A percentile compares a stretch with the other conserved stretches of the same genome.
phyloP scores from a whole-genome alignment of 2,113 vertebrate genomes.

The Emberiza fucata region DNA sequence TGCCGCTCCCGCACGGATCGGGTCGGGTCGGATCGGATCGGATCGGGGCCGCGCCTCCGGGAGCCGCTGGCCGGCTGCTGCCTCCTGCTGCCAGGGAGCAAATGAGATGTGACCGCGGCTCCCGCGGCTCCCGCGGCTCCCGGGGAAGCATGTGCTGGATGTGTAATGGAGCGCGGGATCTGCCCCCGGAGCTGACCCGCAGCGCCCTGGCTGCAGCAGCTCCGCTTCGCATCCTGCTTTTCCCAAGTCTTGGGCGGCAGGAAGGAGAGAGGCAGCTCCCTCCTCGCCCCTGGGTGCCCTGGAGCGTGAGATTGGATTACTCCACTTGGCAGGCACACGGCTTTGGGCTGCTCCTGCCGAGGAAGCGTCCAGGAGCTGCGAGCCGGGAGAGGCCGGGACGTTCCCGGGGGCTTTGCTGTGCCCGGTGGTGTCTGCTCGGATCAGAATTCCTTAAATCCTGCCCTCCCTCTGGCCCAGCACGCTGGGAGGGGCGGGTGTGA shows the following conservation, averaged over 20 bases:
- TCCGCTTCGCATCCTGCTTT: not conserved
- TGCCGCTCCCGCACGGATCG: fast-evolving
- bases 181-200: not conserved
- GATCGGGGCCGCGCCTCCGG: not conserved
- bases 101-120: not conserved
- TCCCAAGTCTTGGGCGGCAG: not conserved
- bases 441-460: not conserved
- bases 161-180: not conserved
- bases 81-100: not conserved
- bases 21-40: fast-evolving
- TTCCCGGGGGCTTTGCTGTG: not conserved
- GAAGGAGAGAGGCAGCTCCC: not conserved
- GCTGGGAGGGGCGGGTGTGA: not conserved
- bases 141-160: not conserved
- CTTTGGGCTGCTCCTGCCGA: not conserved
- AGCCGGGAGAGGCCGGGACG: not conserved
- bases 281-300: not conserved
- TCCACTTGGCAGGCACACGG: not conserved
- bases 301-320: constrained; percentile 15
- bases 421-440: not conserved
- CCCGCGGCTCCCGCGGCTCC: not conserved
- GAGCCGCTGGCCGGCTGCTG: not conserved
- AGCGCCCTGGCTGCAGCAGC: not conserved
- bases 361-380: fast-evolving
- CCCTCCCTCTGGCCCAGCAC: not conserved